Percentiles rank a stretch among this genome's conserved stretches.
phyloP scores from a whole-genome alignment of 1,140 invertebrate genomes.

The Ceratosolen solmsi region DNA sequence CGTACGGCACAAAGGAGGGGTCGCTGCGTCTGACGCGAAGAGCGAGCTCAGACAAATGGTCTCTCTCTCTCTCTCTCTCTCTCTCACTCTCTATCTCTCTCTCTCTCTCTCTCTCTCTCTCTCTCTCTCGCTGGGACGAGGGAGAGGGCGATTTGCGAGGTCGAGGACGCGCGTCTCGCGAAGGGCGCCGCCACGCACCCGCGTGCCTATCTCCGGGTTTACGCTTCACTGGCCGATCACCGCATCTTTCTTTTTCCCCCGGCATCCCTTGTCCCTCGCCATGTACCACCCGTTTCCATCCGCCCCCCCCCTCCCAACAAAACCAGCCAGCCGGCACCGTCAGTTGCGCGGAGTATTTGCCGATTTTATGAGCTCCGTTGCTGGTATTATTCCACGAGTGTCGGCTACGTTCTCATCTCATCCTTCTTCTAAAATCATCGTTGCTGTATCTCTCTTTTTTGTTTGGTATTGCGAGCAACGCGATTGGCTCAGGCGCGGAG shows the following conservation, averaged over 20 bases:
- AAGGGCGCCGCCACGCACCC: neutral
- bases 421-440: neutral
- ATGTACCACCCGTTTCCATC: too few species aligned
- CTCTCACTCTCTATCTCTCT: neutral
- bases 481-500: neutral
- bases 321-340: neutral
- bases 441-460: neutral
- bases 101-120: conserved; percentile 14
- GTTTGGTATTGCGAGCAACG: too few species aligned
- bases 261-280: neutral
- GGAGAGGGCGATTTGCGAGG: neutral
- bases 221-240: conserved; percentile 7
- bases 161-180: neutral
- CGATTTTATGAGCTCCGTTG: neutral
- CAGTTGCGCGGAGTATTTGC: neutral
- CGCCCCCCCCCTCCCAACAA: neutral
- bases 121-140: neutral
- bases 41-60: conserved; percentile 10
- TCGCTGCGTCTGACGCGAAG: conserved; percentile 20
- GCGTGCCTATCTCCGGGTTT: conserved; percentile 2
- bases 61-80: neutral
- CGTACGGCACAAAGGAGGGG: neutral
- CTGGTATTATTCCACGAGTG: neutral
- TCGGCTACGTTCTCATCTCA: neutral
- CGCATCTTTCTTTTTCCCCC: neutral